Evolutionary conservation across 2,888 invertebrate species (phyloP).

Genomic region (Entomobrya multifasciata): DNA sequence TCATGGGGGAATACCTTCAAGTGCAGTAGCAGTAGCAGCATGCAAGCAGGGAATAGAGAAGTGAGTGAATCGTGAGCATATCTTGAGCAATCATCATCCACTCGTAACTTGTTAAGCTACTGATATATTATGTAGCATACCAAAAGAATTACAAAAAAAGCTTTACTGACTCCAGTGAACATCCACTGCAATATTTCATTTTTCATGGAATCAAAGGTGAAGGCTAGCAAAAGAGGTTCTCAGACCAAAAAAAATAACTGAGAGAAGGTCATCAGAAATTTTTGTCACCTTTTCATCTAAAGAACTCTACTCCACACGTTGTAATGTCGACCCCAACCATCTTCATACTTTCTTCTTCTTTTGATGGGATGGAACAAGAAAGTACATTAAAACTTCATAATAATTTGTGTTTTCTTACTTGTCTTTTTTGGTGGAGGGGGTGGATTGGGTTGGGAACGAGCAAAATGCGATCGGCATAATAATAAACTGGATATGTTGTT

Average conservation of each 20-base stretch:
- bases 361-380: constrained; percentile 54
- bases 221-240: constrained; percentile 42
- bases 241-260: neutral
- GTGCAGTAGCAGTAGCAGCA: constrained; percentile 20
- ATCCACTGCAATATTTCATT: constrained; percentile 48
- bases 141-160: neutral
- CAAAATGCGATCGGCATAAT: constrained; percentile 45
- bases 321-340: neutral
- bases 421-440: neutral
- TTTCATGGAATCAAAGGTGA: constrained; percentile 65
- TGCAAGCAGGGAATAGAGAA: neutral
- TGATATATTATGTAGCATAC: neutral
- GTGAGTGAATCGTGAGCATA: neutral
- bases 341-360: constrained; percentile 3
- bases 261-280: constrained; percentile 64
- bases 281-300: constrained; percentile 51
- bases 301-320: neutral
- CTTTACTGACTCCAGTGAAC: neutral
- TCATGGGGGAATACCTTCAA: neutral
- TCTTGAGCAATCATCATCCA: neutral
- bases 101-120: neutral
- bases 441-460: neutral
- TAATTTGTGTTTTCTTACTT: constrained; percentile 9
- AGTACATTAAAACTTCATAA: constrained; percentile 63
- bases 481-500: neutral